These are phyloP conservation scores for Phocides pigmalion DNA, from an alignment of 1,140 invertebrate species.

Conservation along the genomic window DNA sequence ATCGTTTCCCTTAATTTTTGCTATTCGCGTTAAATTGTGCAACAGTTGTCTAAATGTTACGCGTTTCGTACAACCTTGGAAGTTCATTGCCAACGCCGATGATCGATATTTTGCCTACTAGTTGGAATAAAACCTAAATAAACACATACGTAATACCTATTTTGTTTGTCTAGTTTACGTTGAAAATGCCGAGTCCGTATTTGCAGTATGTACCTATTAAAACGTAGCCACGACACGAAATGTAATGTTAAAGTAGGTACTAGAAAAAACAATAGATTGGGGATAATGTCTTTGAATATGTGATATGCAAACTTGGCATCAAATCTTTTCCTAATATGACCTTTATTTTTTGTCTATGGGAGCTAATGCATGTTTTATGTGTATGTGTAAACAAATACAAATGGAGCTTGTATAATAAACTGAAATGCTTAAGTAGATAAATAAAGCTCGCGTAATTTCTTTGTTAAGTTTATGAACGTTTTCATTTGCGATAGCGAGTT, in stretches of 20 bases:
- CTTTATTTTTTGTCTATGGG: background rate
- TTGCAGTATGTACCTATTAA: background rate
- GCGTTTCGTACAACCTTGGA: constrained; percentile 56
- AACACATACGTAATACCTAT: constrained; percentile 9
- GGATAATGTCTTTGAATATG: too few species aligned
- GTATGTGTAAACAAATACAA: constrained; percentile 17
- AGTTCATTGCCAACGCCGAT: constrained; percentile 60
- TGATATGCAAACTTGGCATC: too few species aligned
- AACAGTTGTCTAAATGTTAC: constrained; percentile 35
- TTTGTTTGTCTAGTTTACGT: constrained; percentile 1
- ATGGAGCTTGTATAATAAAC: constrained; percentile 19
- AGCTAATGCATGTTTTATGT: constrained; percentile 6
- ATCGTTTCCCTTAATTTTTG: constrained; percentile 13
- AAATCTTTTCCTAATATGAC: too few species aligned
- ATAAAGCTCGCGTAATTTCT: constrained; percentile 57
- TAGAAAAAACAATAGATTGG: too few species aligned
- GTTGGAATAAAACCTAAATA: constrained; percentile 35
- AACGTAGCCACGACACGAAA: background rate
- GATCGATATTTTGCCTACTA: constrained; percentile 66
- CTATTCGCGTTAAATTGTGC: constrained; percentile 9
- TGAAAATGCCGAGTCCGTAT: background rate
- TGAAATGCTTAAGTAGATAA: constrained; percentile 47
- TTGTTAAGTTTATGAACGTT: constrained; percentile 59
- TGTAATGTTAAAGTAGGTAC: too few species aligned
- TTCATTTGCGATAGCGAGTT: constrained; percentile 51